Percentiles rank a stretch among this genome's conserved stretches.
These are phyloP conservation scores for Agriotes lineatus DNA, from an alignment of 2,888 invertebrate species.

Conservation along the genomic window DNA sequence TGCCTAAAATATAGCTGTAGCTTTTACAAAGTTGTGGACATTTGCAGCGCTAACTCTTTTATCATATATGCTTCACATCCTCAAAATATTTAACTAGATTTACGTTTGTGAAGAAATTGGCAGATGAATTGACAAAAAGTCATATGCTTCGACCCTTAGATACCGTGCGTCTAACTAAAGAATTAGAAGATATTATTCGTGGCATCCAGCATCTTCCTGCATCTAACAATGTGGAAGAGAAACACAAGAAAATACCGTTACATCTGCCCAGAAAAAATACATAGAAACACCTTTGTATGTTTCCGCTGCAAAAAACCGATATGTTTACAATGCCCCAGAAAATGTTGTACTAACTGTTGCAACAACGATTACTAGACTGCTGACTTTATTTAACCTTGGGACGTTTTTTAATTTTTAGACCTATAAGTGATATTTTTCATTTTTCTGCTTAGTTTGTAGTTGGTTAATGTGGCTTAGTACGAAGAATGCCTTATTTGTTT, in stretches of 20 bases:
- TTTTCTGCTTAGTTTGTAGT: neutral
- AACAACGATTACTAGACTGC: neutral
- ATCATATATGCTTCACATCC: neutral
- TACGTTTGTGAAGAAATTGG: neutral
- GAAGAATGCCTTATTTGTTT: neutral
- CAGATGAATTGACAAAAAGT: neutral
- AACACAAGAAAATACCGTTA: neutral
- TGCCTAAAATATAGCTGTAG: too few species aligned
- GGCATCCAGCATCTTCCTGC: neutral
- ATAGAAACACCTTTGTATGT: neutral
- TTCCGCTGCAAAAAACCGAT: neutral
- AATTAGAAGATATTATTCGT: constrained; percentile 2
- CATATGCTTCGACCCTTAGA: neutral
- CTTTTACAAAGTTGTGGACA: neutral
- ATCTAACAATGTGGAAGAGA: neutral
- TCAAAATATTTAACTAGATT: neutral
- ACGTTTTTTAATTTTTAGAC: neutral
- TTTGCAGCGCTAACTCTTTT: neutral
- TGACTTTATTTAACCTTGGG: neutral
- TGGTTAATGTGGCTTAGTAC: neutral
- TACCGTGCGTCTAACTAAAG: too few species aligned
- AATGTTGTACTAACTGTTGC: constrained; percentile 1
- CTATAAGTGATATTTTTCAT: neutral
- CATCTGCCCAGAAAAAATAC: neutral
- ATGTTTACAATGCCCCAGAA: neutral